Evolutionary conservation across 1,140 invertebrate genomes (phyloP), one percentile per base, ranked within the genome.

Genomic region (Stegodyphus mimosarum): DNA sequence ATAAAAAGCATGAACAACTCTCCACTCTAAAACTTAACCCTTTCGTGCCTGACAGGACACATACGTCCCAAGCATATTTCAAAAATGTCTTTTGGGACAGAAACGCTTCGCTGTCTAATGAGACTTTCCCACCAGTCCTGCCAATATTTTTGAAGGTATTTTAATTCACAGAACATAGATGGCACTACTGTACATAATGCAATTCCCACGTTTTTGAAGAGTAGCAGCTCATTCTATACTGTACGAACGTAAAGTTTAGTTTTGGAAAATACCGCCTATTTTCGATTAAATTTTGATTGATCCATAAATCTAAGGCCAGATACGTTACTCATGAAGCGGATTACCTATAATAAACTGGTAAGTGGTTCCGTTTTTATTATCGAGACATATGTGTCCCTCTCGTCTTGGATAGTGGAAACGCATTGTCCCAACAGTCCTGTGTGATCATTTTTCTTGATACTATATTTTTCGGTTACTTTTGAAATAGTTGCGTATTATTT

Each of bases 221-320:
- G 69, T 67, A 67, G 64, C 9, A 18, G 33, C 33, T 70, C 71
- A 50, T 51, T 73, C 13, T 10, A 9, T 73, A 52, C 49, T 51
- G 49, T 73, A 73, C 49, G 11, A 73, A 73, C 71, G 71, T 73
- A 73, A 53, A 73, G 6, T 71, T 48, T 53, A 73, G 49, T 73
- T 73, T 73, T 51, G 71, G 71, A 53, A 73, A 73, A 73, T 73
- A 73, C 71, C 50, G 71, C 50, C 49, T 73, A 15, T 73, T 73
- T 73, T 73, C 49, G 71, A 73, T 73, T 73, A 73, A 73, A 73
- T 73, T 73, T 73, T 73, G 71, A 73, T 73, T 73, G 71, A 73
- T 52, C 6, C 18, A 73, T 52, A 73, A 73, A 73, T 73, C 71
- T 73, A 52, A 73, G 50, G 71, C 11, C 51, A 52, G 71, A 73